Evolutionary conservation across 2,888 invertebrate genomes (phyloP), one percentile per base, ranked within the genome.

Genomic region (Papilio demoleus): DNA sequence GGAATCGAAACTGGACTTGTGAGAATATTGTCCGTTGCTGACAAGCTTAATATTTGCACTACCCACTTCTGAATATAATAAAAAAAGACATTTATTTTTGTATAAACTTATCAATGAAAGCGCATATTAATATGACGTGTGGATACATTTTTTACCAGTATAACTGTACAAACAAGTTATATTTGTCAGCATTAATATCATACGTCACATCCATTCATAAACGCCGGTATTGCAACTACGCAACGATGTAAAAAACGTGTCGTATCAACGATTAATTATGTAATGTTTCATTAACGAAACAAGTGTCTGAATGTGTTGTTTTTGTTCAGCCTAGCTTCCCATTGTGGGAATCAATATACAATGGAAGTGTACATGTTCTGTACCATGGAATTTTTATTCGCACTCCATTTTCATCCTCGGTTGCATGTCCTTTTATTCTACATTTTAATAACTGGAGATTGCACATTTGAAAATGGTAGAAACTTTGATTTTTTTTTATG

Each of bases 271-370:
- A 63, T 62, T 67, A 31, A 24, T 63, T 61, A 60, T 24, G 42
- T 63, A 67, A 67, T n/a, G 45, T 63, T 58, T 63, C 61, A 40
- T 63, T 61, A 61, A 31, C 45, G 56, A 17, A 67, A 62, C 67
- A 24, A 34, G 62, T 67, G 24, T 62, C 17, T 45, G 45, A 36
- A 1, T 6, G 36, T 38, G 36, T 59, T n/a, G 31, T 65, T 40
- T 59, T 66, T 47, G 56, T 59, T 22, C 36, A 8, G 11, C 38
- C n/a, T 59, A 38, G 36, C 36, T 22, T 19, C 22, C 22, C 62
- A 31, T 27, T 62, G 62, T 62, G 45, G 45, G 31, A 34, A 62
- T 62, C 17, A 31, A 24, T 14, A 45, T 31, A 45, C 31, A 14
- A 14, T 14, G 4, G 24, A 5, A 24, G 14, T 22, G 24, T 27